Evolutionary conservation across 92 coral and sea anemone species (phyloP), one percentile per base, ranked within the genome.

Genomic region (Zoanthus sansibaricus): DNA sequence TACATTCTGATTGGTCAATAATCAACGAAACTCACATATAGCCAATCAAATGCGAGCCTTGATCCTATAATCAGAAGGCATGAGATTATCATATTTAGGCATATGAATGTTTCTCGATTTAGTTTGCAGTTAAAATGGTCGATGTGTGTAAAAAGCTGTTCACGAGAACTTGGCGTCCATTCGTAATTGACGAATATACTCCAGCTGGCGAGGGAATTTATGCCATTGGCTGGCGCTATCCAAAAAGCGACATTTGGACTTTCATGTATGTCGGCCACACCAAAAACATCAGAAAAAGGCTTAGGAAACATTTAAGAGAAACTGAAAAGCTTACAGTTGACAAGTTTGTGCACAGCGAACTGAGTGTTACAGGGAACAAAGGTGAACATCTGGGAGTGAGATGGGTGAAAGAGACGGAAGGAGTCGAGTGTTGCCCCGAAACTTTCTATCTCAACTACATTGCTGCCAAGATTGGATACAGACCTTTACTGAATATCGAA

Each of bases 91-190:
- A 75, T 16, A 17, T 75, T 25, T 13, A 4, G 17, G 14, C 17
- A 2, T 15, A 15, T 58, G 20, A 62, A 17, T 18, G 69, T 2
- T 0, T 62, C 30, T 21, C 21, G 69, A 62, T 52, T 78, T 52
- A 16, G 83, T 78, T 56, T 78, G 21, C 59, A 78, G 83, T 5
- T 17, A 79, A 79, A 21, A 79, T 79, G 84, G 84, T 79, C 4
- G 84, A 79, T 54, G 84, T 79, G 25, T 79, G 84, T 48, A 79
- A 79, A 79, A 79, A 79, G 33, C 84, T 79, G 84, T 79, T 79
- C 16, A 64, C 73, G 5, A 79, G 73, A 79, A 79, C 84, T 62
- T 79, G 84, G 84, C 84, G 84, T 61, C 54, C 59, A 9, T 79
- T 79, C 12, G 74, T 9, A 0, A 45, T 79, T 15, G 84, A 79